Conservation (phyloP, 2,888 invertebrate genomes). For the Pyrochroa serraticornis region DNA sequence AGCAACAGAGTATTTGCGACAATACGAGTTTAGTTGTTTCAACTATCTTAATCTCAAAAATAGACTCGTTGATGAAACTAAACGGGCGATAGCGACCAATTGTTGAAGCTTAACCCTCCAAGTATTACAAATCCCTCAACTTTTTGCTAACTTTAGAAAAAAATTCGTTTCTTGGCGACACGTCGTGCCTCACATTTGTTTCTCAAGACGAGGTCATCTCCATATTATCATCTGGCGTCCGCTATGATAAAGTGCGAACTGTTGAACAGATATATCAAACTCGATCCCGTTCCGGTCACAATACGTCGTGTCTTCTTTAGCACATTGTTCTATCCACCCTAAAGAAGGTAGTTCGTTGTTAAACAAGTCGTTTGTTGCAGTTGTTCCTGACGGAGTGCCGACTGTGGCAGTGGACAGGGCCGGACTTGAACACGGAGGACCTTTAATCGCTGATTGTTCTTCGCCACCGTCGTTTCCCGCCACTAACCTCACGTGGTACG, state of each 20-base stretch:
- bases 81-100: too few species aligned
- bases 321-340: background rate
- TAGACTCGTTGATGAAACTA: too few species aligned
- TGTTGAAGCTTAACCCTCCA: too few species aligned
- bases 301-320: conserved; percentile 5
- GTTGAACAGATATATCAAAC: conserved; percentile 8
- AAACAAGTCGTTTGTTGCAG: conserved; percentile 52
- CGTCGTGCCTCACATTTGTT: too few species aligned
- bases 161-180: too few species aligned
- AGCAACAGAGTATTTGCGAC: too few species aligned
- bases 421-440: conserved; percentile 65
- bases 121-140: too few species aligned
- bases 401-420: conserved; percentile 65
- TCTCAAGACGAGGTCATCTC: too few species aligned
- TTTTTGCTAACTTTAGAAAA: too few species aligned
- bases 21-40: too few species aligned
- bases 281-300: background rate
- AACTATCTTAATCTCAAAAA: too few species aligned
- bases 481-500: conserved; percentile 69
- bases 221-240: too few species aligned
- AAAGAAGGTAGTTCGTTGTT: background rate
- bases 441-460: conserved; percentile 65
- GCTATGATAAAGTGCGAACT: background rate
- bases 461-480: conserved; percentile 68
- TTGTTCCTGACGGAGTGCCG: conserved; percentile 65